Conservation (phyloP, 2,888 invertebrate species). For the Limnephilus lunatus region DNA sequence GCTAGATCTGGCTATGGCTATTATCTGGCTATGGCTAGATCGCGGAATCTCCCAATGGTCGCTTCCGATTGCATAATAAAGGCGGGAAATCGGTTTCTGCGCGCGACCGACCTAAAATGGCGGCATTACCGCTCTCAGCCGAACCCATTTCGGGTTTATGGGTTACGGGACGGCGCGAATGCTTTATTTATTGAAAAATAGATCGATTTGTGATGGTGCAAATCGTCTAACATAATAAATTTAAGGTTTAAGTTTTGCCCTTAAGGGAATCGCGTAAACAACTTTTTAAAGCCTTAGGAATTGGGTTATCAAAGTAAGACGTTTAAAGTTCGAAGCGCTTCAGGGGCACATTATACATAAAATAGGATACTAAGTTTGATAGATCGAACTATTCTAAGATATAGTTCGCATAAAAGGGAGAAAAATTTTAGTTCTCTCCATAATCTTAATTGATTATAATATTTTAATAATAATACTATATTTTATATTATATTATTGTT, state of each 20-base stretch:
- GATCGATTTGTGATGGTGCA: neutral
- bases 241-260: neutral
- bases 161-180: neutral
- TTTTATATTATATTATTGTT: too few relatives aligned
- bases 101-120: slow-evolving; percentile 36
- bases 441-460: neutral
- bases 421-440: neutral
- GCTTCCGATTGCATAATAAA: slow-evolving; percentile 29
- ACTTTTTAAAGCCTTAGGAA: neutral
- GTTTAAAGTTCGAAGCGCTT: neutral
- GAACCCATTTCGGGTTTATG: neutral
- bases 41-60: slow-evolving; percentile 9
- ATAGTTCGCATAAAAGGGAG: neutral
- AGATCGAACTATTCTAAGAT: neutral
- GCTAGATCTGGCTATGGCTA: too few relatives aligned
- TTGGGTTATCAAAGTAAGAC: neutral
- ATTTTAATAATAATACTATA: too few relatives aligned
- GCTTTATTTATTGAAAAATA: slow-evolving; percentile 4
- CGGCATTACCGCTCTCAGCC: slow-evolving; percentile 17
- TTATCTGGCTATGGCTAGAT: neutral
- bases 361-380: neutral
- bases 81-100: slow-evolving; percentile 11
- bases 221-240: neutral
- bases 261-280: neutral
- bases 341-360: neutral